Conservation (phyloP, 1,140 invertebrate genomes). For the Ceratosolen solmsi region DNA sequence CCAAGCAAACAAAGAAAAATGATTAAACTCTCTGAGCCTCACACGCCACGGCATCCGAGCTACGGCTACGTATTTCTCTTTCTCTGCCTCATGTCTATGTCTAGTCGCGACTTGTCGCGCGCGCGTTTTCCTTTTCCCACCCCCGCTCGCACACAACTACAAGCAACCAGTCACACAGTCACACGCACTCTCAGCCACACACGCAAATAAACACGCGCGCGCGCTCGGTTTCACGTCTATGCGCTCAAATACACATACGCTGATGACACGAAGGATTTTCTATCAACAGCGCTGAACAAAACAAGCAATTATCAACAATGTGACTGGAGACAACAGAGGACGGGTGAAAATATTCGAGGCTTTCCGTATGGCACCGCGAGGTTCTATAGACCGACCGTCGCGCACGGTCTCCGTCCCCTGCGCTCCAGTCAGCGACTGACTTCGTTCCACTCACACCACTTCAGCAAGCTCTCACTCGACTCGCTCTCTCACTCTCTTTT, state of each 20-base stretch:
- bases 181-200: not conserved
- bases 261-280: no score
- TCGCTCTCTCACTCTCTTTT: not conserved
- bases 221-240: no score
- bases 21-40: not conserved
- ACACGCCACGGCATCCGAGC: slow-evolving; percentile 1
- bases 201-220: not conserved
- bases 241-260: no score
- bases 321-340: slow-evolving; percentile 55
- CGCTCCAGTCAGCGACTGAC: slow-evolving; percentile 74
- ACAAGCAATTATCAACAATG: not conserved
- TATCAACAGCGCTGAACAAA: no score
- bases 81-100: slow-evolving; percentile 33
- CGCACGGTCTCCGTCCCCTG: slow-evolving; percentile 69
- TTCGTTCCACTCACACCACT: slow-evolving; percentile 72
- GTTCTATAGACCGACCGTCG: slow-evolving; percentile 27
- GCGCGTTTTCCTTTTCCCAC: no score
- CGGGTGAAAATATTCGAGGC: slow-evolving; percentile 52
- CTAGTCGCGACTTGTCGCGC: not conserved
- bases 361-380: slow-evolving; percentile 56
- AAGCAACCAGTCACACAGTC: not conserved
- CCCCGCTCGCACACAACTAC: not conserved
- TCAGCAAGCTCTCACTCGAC: slow-evolving; percentile 58
- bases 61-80: slow-evolving; percentile 25
- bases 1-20: slow-evolving; percentile 8